These are phyloP conservation scores for Catalaphyllia jardinei DNA, from an alignment of 64 coral and sea anemone genomes.

Conservation along the genomic window DNA sequence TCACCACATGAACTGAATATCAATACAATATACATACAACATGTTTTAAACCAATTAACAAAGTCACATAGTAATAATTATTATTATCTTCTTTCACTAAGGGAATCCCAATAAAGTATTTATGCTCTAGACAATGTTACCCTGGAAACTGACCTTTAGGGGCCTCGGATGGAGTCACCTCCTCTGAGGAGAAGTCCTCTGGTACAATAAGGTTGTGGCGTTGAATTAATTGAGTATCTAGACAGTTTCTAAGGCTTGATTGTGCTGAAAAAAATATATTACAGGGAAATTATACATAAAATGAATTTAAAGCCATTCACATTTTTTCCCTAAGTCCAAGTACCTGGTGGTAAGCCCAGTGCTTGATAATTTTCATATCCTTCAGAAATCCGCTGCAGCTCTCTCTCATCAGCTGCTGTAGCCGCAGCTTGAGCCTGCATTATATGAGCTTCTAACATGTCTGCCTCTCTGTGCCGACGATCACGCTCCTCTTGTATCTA, in stretches of 20 bases:
- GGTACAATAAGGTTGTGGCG: slow-evolving; percentile 82
- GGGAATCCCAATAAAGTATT: no score
- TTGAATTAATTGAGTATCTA: slow-evolving; percentile 73
- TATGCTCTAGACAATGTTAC: background rate
- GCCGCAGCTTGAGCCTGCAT: slow-evolving; percentile 92
- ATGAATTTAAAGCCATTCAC: background rate
- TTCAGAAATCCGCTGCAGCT: slow-evolving; percentile 68
- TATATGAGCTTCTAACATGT: slow-evolving; percentile 92
- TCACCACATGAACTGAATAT: no score
- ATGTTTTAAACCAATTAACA: no score
- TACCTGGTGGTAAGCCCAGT: slow-evolving; percentile 88
- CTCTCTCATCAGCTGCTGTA: slow-evolving; percentile 93
- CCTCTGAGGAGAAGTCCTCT: slow-evolving; percentile 79
- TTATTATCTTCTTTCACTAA: no score
- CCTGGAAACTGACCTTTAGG: slow-evolving; percentile 42
- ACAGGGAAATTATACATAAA: no score
- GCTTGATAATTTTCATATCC: slow-evolving; percentile 80
- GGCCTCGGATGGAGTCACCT: slow-evolving; percentile 37
- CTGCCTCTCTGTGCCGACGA: slow-evolving; percentile 74
- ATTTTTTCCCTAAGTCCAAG: background rate
- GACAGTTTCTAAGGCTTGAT: slow-evolving; percentile 77
- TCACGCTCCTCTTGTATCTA: slow-evolving; percentile 86
- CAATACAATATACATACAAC: no score
- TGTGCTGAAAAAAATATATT: slow-evolving; percentile 23
- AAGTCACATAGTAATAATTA: no score